Base-by-base conservation (phyloP, 2,888 invertebrate genomes). In the Clivina fossor region DNA sequence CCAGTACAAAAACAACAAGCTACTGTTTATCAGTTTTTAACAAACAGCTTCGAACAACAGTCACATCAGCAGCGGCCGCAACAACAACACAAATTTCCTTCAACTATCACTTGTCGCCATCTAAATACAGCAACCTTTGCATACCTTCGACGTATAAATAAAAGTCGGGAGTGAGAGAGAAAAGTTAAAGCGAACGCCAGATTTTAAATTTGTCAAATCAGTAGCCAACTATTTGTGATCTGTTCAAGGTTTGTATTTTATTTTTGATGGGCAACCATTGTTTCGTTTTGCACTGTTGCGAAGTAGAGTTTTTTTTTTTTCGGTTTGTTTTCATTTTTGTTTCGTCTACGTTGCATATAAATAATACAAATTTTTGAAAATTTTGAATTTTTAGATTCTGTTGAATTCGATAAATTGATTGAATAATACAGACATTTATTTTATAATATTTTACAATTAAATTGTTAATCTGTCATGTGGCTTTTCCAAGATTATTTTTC, bases 201-300 rank as follows among this genome's bases (percentile, higher is more conserved):
- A 37, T 49, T 49, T 49, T 49, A 49, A 49, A 49, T 49, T 49
- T 49, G 49, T 49, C 49, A 49, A 49, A 43, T 24, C 38, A 24
- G 38, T 18, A 26, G n/a, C 22, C 38, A 38, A 26, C 37, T 49
- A 49, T 49, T 49, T 49, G 49, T 49, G 26, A 38, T 38, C 24
- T 26, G n/a, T n/a, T 37, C 49, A 49, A 49, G 49, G 49, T n/a
- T n/a, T n/a, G n/a, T 49, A 49, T 38, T 49, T 49, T 49, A 49
- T 49, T 49, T 49, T 49, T 49, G 49, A 49, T 49, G 35, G 37
- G 49, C 49, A 49, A 28, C 49, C 38, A 49, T 49, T 49, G 49
- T 49, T 26, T 37, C 49, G 26, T 33, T 9, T 24, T 24, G 9
- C 26, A 19, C 19, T 49, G 24, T n/a, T n/a, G 13, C n/a, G n/a